Evolutionary conservation across 2,888 invertebrate species (phyloP).

Genomic region (Ecdyonurus torrentis): DNA sequence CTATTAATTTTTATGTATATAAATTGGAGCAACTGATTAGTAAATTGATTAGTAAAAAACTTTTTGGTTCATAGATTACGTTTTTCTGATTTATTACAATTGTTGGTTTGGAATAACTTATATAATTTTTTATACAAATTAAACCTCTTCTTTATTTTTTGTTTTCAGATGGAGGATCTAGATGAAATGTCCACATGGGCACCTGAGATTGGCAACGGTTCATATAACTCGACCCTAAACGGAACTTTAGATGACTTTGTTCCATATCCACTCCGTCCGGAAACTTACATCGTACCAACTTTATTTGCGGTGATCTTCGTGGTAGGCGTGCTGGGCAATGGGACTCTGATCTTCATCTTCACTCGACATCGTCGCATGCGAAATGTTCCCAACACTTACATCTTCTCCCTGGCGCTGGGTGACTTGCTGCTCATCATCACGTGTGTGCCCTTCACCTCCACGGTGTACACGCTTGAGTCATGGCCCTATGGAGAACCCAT

Average conservation of each 20-base stretch:
- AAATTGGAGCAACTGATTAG: too few species aligned
- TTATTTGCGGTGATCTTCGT: constrained; percentile 69
- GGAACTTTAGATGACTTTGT: too few species aligned
- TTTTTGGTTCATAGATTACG: too few species aligned
- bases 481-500: constrained; percentile 79
- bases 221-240: not conserved
- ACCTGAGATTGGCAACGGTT: not conserved
- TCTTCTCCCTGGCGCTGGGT: constrained; percentile 33
- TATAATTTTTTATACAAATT: too few species aligned
- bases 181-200: not conserved
- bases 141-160: too few species aligned
- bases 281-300: constrained; percentile 64
- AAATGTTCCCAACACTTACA: constrained; percentile 72
- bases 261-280: constrained; percentile 48
- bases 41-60: too few species aligned
- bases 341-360: constrained; percentile 64
- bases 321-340: constrained; percentile 69
- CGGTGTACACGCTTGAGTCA: constrained; percentile 66
- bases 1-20: too few species aligned
- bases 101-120: too few species aligned
- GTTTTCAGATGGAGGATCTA: not conserved
- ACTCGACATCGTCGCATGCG: constrained; percentile 62
- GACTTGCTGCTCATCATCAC: constrained; percentile 56
- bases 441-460: constrained; percentile 70
- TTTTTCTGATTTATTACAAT: too few species aligned